Percentiles rank a stretch among this genome's conserved stretches.
Conservation (phyloP, 2,113 vertebrate genomes). For the Australoheros scitulus region DNA sequence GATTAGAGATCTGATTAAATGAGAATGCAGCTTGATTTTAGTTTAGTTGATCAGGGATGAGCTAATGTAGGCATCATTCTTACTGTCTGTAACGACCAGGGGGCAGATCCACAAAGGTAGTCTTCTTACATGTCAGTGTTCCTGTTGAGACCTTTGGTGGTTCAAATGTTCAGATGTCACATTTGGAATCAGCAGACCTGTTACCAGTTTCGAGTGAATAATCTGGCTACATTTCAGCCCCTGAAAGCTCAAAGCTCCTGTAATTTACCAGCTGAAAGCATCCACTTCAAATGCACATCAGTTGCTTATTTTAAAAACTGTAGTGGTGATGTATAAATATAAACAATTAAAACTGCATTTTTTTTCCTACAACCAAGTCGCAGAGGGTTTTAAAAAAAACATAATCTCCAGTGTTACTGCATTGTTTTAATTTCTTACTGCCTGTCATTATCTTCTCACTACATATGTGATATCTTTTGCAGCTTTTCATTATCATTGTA, state of each 20-base stretch:
- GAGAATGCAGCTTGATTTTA: constrained; percentile 52
- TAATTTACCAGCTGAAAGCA: background rate
- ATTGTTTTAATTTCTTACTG: background rate
- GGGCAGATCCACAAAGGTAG: background rate
- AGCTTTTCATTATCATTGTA: background rate
- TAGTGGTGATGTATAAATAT: background rate
- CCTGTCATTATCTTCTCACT: background rate
- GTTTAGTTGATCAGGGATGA: constrained; percentile 53
- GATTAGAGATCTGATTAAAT: constrained; percentile 60
- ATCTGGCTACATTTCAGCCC: background rate
- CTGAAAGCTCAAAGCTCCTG: background rate
- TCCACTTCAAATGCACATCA: background rate
- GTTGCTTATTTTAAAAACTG: background rate
- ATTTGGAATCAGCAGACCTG: background rate
- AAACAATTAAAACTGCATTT: background rate
- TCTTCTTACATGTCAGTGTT: background rate
- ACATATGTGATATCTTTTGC: background rate
- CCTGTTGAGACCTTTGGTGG: background rate
- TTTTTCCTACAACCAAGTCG: background rate
- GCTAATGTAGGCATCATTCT: constrained; percentile 28
- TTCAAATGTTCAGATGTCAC: background rate
- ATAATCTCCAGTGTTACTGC: background rate
- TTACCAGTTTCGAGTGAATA: background rate
- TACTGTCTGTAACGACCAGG: constrained; percentile 18
- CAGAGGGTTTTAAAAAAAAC: background rate